Conservation (phyloP, 2,888 invertebrate species). For the Halictus ligatus region DNA sequence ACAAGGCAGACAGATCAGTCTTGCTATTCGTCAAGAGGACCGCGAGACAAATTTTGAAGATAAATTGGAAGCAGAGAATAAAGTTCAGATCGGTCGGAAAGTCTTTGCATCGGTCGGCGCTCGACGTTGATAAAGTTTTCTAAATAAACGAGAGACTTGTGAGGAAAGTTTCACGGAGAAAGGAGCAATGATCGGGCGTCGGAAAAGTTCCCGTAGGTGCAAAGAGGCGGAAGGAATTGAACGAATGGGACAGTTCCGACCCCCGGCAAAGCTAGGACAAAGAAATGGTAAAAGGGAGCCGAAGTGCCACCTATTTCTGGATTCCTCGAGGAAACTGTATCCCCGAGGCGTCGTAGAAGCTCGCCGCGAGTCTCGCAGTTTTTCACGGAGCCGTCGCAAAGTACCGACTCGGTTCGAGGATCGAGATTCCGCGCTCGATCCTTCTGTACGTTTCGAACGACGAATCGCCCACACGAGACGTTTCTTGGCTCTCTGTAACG, state of each 20-base stretch:
- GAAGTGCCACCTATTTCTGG: conserved; percentile 47
- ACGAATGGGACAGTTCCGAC: conserved; percentile 30
- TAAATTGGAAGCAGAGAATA: not conserved
- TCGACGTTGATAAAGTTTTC: not conserved
- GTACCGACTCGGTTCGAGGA: conserved; percentile 24
- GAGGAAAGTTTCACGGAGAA: not conserved
- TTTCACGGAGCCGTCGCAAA: conserved; percentile 31
- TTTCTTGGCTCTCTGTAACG: conserved; percentile 1
- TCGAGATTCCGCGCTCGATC: not conserved
- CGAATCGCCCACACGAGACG: conserved; percentile 45
- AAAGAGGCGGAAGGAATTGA: conserved; percentile 1
- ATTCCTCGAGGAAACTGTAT: conserved; percentile 29
- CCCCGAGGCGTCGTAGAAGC: conserved; percentile 46
- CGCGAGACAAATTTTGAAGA: not conserved
- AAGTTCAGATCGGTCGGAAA: not conserved
- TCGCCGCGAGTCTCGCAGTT: conserved; percentile 14
- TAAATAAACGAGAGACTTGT: not conserved
- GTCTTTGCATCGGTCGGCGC: not conserved
- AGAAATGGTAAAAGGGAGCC: not conserved
- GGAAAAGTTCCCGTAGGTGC: conserved; percentile 11
- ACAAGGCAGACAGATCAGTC: not conserved
- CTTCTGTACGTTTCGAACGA: conserved; percentile 7
- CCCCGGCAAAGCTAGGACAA: not conserved
- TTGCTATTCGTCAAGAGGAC: not conserved
- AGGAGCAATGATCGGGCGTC: conserved; percentile 3